phyloP scores from a whole-genome alignment of 1,140 invertebrate genomes.

The Pogonus chalceus region DNA sequence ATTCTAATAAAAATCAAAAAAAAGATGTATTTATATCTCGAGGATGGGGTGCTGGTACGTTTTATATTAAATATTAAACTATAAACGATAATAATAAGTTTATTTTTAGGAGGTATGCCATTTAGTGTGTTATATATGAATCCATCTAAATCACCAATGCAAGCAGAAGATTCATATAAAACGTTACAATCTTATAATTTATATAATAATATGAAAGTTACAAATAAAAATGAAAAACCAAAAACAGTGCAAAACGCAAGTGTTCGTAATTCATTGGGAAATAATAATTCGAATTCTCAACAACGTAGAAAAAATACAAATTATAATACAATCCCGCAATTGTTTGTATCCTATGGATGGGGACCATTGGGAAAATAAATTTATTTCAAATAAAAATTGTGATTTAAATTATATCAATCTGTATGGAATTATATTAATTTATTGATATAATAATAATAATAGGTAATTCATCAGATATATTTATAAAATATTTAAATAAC shows the following conservation, averaged over 20 bases:
- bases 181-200: conserved; percentile 10
- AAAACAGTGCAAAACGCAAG: conserved; percentile 6
- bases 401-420: not conserved
- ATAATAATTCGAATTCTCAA: too few relatives aligned
- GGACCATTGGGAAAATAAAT: conserved; percentile 29
- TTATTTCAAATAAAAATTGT: conserved; percentile 5
- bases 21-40: conserved; percentile 30
- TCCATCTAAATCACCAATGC: conserved; percentile 17
- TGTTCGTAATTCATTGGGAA: conserved; percentile 3
- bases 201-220: conserved; percentile 7
- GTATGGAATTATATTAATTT: not conserved
- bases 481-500: conserved; percentile 22
- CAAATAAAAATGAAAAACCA: not conserved
- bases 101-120: too few relatives aligned
- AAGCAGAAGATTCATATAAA: not conserved
- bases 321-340: conserved; percentile 40
- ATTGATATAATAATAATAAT: not conserved
- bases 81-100: too few relatives aligned
- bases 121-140: conserved; percentile 41
- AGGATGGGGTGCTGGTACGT: conserved; percentile 37
- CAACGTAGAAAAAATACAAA: conserved; percentile 32
- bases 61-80: too few relatives aligned
- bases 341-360: conserved; percentile 43
- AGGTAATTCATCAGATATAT: conserved; percentile 5
- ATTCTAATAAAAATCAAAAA: not conserved